Base-by-base conservation (phyloP, 2,888 invertebrate species). In the Phortica magna region DNA sequence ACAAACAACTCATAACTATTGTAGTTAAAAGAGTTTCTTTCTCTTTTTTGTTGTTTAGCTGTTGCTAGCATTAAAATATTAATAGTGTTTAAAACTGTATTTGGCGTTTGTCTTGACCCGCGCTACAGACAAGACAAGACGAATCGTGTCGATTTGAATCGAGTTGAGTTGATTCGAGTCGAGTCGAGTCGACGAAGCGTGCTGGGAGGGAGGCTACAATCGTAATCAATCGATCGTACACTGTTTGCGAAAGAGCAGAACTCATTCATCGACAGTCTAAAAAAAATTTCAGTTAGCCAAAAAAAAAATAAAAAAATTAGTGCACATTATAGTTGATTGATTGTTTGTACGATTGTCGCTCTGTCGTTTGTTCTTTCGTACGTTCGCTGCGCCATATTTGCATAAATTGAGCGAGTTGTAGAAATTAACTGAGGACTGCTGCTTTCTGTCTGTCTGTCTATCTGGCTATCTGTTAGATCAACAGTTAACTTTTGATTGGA, bases 21-120 rank as follows among this genome's bases (percentile, higher is more conserved):
- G 75, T 80, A 77, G 78, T 65, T 65, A 9, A 53, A 55, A 55
- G 65, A 79, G 78, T 80, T 65, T 82, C 83, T 83, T 79, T 83
- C 76, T 76, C 79, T 79, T 75, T 77, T 70, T 43, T 70, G 3
- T n/a, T 67, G 41, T 70, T 48, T 70, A 55, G 22, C 17, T n/a
- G 12, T 71, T 55, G 14, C 7, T 70, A 65, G 22, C 65, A 39
- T 65, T 71, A 31, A 55, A 71, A 71, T 71, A 53, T 71, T 53
- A 71, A 71, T 71, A 55, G 22, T 53, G 14, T 71, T 55, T 55
- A 12, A 71, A 71, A 71, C 70, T 71, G 70, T 71, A n/a, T 71
- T 42, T 67, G n/a, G 39, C 31, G 70, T 55, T 71, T 53, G 55
- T 31, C 70, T 71, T 71, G 70, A 71, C 70, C 48, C 14, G 31